These are phyloP conservation scores for Hippopotamus amphibius DNA, from an alignment of 2,113 vertebrate species.

Conservation along the genomic window DNA sequence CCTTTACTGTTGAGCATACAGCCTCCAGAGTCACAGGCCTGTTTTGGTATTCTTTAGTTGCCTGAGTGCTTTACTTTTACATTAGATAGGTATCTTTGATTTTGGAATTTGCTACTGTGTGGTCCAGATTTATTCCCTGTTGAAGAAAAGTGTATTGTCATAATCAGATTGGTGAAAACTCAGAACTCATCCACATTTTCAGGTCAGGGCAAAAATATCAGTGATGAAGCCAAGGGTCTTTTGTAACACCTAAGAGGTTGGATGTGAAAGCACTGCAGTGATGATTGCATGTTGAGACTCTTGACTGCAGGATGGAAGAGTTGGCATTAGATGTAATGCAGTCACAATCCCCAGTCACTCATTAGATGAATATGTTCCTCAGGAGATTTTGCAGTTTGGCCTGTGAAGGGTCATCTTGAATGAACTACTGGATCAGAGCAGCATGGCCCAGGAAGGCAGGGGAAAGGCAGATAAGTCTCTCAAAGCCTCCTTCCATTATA, in stretches of 20 bases:
- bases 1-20: background rate
- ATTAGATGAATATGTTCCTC: background rate
- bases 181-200: conserved; percentile 3
- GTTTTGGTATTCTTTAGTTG: background rate
- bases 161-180: conserved; percentile 54
- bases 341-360: conserved; percentile 55
- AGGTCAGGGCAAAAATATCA: conserved; percentile 44
- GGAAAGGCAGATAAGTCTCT: conserved; percentile 26
- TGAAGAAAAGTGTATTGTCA: background rate
- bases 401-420: conserved; percentile 62
- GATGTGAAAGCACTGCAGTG: conserved; percentile 40
- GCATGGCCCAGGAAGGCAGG: background rate
- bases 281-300: conserved; percentile 68
- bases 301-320: conserved; percentile 10
- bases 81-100: background rate
- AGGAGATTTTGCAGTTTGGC: conserved; percentile 36
- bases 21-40: background rate
- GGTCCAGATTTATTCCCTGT: conserved; percentile 15
- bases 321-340: conserved; percentile 30
- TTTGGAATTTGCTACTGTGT: conserved; percentile 22
- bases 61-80: background rate
- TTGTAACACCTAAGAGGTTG: conserved; percentile 34
- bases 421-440: conserved; percentile 51
- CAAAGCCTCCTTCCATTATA: conserved; percentile 56
- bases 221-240: conserved; percentile 58